These are phyloP conservation scores for Stegophylla sp. DNA, from an alignment of 2,888 invertebrate genomes.

Conservation along the genomic window DNA sequence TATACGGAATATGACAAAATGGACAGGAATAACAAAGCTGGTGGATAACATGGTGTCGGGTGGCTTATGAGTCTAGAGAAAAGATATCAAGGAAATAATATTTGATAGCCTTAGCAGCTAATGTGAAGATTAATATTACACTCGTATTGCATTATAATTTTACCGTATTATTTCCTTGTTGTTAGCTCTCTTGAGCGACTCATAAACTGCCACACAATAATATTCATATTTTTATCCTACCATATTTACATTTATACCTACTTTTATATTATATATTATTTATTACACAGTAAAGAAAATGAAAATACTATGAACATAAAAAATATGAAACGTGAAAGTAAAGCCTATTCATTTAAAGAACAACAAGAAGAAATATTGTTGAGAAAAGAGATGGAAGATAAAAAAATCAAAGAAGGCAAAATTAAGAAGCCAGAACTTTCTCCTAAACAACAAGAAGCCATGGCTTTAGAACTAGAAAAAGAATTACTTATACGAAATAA, in stretches of 20 bases:
- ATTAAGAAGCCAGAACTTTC: conserved; percentile 76
- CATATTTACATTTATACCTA: too few relatives aligned
- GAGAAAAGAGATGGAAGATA: conserved; percentile 90
- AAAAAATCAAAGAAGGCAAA: conserved; percentile 80
- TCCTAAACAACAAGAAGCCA: conserved; percentile 90
- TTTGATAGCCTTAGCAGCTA: too few relatives aligned
- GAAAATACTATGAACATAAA: conserved; percentile 64
- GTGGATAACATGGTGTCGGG: too few relatives aligned
- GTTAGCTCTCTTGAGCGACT: too few relatives aligned
- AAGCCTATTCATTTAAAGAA: conserved; percentile 94
- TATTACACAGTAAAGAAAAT: conserved; percentile 43
- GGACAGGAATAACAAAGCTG: too few relatives aligned
- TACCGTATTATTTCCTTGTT: too few relatives aligned
- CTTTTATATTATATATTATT: neutral
- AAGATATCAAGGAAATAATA: too few relatives aligned
- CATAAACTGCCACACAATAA: too few relatives aligned
- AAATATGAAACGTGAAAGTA: conserved; percentile 94
- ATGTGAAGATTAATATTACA: too few relatives aligned
- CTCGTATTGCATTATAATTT: too few relatives aligned
- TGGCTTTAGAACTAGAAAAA: conserved; percentile 76
- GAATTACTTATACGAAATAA: conserved; percentile 79
- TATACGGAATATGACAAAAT: neutral
- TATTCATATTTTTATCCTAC: too few relatives aligned
- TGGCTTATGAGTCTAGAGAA: too few relatives aligned
- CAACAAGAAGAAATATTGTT: conserved; percentile 93